Percentiles rank a stretch among this genome's conserved stretches.
phyloP scores from a whole-genome alignment of 1,140 invertebrate genomes.

The Pinna nobilis region DNA sequence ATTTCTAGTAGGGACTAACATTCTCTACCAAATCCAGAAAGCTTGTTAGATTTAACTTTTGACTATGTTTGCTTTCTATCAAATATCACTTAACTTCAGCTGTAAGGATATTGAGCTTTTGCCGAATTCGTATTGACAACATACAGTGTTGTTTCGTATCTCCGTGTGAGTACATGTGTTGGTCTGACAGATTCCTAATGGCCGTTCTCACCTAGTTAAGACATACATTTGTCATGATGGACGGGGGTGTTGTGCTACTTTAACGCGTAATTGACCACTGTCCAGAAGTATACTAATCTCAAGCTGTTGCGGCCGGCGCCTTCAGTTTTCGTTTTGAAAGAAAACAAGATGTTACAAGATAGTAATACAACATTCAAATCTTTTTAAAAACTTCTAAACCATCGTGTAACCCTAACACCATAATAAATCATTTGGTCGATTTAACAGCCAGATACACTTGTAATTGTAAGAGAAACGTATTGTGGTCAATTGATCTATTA shows the following conservation, averaged over 20 bases:
- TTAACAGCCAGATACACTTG: conserved; percentile 12
- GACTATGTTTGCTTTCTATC: too few species aligned
- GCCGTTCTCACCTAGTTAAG: neutral
- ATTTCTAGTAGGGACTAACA: too few species aligned
- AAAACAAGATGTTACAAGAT: conserved; percentile 18
- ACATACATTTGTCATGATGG: conserved; percentile 18
- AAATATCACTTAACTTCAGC: too few species aligned
- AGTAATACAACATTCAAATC: too few species aligned
- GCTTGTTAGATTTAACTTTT: too few species aligned
- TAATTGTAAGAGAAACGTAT: conserved; percentile 4
- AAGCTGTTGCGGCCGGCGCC: too few species aligned
- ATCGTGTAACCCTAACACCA: neutral
- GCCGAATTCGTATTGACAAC: too few species aligned
- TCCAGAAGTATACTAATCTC: conserved; percentile 6
- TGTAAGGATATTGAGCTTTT: too few species aligned
- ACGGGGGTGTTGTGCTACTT: neutral
- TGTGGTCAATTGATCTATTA: neutral
- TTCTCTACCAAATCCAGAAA: too few species aligned
- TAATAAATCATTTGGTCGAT: conserved; percentile 23
- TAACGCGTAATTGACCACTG: conserved; percentile 12
- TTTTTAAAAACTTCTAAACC: too few species aligned
- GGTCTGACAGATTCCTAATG: conserved; percentile 8
- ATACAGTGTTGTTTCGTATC: too few species aligned
- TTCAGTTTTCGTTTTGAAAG: neutral
- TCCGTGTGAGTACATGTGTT: too few species aligned